Conservation (phyloP, 2,113 vertebrate genomes). For the Piprites chloris region DNA sequence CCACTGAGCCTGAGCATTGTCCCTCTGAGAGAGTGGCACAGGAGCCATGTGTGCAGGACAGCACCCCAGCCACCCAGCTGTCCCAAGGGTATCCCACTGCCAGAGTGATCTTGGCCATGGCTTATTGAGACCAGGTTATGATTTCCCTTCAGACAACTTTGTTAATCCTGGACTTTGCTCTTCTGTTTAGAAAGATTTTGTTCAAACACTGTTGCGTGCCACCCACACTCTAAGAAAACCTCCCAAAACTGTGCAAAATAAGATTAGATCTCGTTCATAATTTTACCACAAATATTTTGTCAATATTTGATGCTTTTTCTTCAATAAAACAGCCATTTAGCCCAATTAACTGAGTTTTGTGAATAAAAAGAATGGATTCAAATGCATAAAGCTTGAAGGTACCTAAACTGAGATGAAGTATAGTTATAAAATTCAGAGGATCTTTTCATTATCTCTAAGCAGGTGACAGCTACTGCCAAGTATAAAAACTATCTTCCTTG, state of each 20-base stretch:
- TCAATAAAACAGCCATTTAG: neutral
- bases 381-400: neutral
- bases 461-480: conserved; percentile 2
- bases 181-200: neutral
- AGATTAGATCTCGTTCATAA: neutral
- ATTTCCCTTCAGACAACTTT: neutral
- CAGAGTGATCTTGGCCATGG: neutral
- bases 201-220: neutral
- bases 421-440: neutral
- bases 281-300: neutral
- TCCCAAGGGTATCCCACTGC: neutral
- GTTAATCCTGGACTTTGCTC: neutral
- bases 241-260: neutral
- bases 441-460: conserved; percentile 3
- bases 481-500: neutral
- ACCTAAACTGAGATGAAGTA: neutral
- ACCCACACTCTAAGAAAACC: neutral
- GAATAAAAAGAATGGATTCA: neutral
- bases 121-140: neutral
- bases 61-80: neutral
- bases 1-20: neutral
- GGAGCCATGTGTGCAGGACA: neutral
- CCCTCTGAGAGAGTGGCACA: neutral
- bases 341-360: neutral
- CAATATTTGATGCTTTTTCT: neutral